Evolutionary conservation across 2,797 vertebrate genomes (phyloP), one percentile per base, ranked within the genome.

Genomic region (Poeciliopsis presidionis): DNA sequence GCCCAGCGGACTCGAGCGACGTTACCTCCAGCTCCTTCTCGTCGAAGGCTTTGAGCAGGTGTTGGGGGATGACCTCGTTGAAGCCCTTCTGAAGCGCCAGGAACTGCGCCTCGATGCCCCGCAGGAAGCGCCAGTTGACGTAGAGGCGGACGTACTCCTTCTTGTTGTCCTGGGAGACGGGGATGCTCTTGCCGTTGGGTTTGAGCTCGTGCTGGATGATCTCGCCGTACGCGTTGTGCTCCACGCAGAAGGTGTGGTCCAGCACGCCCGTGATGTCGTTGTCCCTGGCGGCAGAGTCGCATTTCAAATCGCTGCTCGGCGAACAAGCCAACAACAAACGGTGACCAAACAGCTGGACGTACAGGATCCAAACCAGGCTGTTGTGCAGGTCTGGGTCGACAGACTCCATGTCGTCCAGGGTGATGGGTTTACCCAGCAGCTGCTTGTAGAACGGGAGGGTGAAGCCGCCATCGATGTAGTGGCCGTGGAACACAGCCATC

Each of bases 281-380:
- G 89, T 98, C 93, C 84, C 93, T 94, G 81, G 49, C 5, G 73
- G 57, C 39, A 76, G 9, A 76, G 0, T 9, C n/a, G 77, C 30
- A 53, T 36, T 6, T 28, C 2, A 53, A 47, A 78, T 8, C 8
- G 28, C 11, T 0, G 36, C 13, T 9, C 25, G 39, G 30, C 25
- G 16, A 28, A 57, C 16, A 5, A 22, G 5, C 5, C 14, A 65
- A 14, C 36, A 69, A n/a, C 22, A 43, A 33, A 59, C 12, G 9
- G 12, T 2, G 57, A 59, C 25, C 12, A n/a, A 28, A 30, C 30
- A 4, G 5, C 61, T 41, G 6, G 20, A 67, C 63, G 22, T 45
- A 99, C 98, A 99, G 96, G 91, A 99, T 99, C 98, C 98, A 99
- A 77, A 99, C 97, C 14, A 99, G 96, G 94, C 98, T 99, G 95